Evolutionary conservation across 2,113 vertebrate species (phyloP).

Genomic region (Tyrannus savana): DNA sequence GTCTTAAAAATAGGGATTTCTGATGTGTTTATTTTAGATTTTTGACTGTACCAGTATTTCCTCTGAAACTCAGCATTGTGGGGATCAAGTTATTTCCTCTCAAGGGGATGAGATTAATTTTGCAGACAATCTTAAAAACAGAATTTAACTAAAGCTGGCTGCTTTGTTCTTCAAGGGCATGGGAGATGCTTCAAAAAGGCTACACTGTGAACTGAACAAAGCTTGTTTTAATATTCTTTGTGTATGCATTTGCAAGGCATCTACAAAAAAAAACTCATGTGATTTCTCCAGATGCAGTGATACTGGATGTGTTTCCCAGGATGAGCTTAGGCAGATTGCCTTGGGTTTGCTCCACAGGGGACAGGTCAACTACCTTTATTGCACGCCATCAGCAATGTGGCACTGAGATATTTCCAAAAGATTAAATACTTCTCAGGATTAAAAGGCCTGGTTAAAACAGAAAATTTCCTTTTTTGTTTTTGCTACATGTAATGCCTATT

Average conservation of each 20-base stretch:
- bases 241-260: neutral
- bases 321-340: slow-evolving; percentile 40
- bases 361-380: slow-evolving; percentile 38
- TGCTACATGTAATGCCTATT: slow-evolving; percentile 6
- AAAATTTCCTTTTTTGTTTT: slow-evolving; percentile 35
- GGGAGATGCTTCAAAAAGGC: slow-evolving; percentile 1
- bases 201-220: slow-evolving; percentile 18
- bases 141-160: slow-evolving; percentile 7
- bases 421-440: slow-evolving; percentile 45
- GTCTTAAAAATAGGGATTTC: neutral
- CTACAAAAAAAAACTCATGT: neutral
- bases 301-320: neutral
- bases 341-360: slow-evolving; percentile 24
- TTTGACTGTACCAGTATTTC: neutral
- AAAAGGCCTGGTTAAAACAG: slow-evolving; percentile 22
- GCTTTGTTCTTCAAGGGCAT: slow-evolving; percentile 28
- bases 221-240: slow-evolving; percentile 27
- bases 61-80: neutral
- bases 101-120: neutral
- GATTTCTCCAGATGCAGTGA: neutral
- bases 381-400: slow-evolving; percentile 6
- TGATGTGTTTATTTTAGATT: slow-evolving; percentile 16
- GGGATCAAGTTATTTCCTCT: slow-evolving; percentile 23
- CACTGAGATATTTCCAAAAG: slow-evolving; percentile 17
- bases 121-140: slow-evolving; percentile 4